Conservation (phyloP, 2,113 vertebrate genomes). For the Oriolus oriolus region DNA sequence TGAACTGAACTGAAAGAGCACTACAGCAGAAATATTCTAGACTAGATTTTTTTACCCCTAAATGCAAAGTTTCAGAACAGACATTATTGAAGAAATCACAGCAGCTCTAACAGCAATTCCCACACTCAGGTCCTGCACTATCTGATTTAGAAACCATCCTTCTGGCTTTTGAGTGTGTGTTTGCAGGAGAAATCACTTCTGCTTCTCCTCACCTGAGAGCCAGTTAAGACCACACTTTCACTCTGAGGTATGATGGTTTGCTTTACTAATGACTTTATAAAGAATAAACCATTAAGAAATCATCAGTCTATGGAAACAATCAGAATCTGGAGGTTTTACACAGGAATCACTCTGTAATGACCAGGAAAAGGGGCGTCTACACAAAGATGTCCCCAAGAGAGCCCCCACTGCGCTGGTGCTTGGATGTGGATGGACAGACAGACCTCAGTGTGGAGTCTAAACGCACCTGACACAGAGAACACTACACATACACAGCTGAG, state of each 20-base stretch:
- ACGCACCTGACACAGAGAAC: not conserved
- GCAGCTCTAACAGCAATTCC: not conserved
- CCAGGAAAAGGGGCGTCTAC: not conserved
- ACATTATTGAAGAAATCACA: not conserved
- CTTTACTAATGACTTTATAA: not conserved
- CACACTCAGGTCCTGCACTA: not conserved
- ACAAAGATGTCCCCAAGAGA: not conserved
- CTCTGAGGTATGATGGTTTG: not conserved
- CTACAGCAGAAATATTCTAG: fast-evolving
- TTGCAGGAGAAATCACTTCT: not conserved
- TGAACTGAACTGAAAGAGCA: not conserved
- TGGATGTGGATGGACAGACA: fast-evolving
- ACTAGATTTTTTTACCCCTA: not conserved
- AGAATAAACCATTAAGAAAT: not conserved
- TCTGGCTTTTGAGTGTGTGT: not conserved
- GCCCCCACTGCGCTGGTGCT: fast-evolving
- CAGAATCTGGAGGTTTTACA: not conserved
- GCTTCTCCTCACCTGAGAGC: not conserved
- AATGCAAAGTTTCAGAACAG: not conserved
- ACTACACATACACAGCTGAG: not conserved
- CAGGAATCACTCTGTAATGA: not conserved
- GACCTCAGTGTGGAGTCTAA: fast-evolving
- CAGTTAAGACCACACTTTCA: not conserved
- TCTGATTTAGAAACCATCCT: not conserved
- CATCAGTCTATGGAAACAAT: not conserved